Percentiles rank a stretch among this genome's conserved stretches.
Evolutionary conservation across 2,113 vertebrate genomes (phyloP).

Genomic region (Mastomys natalensis): DNA sequence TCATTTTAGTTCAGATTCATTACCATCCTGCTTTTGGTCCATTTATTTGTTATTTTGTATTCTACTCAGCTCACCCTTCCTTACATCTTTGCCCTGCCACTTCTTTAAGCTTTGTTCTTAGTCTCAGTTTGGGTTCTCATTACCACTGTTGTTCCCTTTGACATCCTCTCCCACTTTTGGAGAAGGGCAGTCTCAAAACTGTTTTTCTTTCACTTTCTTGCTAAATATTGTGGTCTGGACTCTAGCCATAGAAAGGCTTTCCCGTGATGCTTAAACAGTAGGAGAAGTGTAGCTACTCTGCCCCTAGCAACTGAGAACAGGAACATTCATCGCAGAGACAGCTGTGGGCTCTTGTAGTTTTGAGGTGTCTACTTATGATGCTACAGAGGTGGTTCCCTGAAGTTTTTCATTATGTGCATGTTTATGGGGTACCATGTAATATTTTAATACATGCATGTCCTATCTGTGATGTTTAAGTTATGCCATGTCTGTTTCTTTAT

Average conservation of each 20-base stretch:
- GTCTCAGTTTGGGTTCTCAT: background rate
- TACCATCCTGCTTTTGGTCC: background rate
- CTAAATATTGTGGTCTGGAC: background rate
- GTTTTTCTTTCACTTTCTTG: background rate
- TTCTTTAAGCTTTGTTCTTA: background rate
- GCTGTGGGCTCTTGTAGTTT: background rate
- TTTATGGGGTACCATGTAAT: background rate
- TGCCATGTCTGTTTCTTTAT: background rate
- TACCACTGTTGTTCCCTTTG: background rate
- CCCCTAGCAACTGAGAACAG: background rate
- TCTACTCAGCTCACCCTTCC: background rate
- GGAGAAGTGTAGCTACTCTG: background rate
- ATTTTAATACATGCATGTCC: background rate
- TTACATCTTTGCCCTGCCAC: background rate
- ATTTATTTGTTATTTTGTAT: background rate
- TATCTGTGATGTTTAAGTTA: background rate
- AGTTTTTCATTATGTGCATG: background rate
- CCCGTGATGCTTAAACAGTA: background rate
- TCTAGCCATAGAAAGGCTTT: background rate
- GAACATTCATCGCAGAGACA: background rate
- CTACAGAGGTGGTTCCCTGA: background rate
- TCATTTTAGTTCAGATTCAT: background rate
- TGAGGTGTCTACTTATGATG: background rate
- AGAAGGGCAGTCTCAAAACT: background rate
- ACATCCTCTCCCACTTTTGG: background rate